These are phyloP conservation scores for Limenitis camilla DNA, from an alignment of 2,888 invertebrate genomes.

Conservation along the genomic window DNA sequence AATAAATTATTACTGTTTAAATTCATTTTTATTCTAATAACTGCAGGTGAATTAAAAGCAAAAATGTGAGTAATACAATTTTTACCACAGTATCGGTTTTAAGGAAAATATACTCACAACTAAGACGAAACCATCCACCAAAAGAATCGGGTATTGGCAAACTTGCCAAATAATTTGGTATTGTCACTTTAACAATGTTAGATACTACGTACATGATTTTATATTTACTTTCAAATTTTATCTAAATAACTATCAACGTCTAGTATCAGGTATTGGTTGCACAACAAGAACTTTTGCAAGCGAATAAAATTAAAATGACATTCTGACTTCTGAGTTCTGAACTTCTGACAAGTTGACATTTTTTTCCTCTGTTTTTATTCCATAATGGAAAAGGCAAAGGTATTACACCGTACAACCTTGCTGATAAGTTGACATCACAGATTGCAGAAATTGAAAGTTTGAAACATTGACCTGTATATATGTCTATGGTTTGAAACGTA, in stretches of 20 bases:
- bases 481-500: too few species aligned
- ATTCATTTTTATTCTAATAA: too few species aligned
- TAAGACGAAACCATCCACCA: conserved; percentile 89
- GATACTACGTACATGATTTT: conserved; percentile 83
- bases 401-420: too few species aligned
- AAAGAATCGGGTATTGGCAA: conserved; percentile 89
- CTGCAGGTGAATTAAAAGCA: not conserved
- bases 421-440: too few species aligned
- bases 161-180: conserved; percentile 88
- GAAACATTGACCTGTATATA: too few species aligned
- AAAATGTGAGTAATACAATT: not conserved
- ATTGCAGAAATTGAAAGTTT: too few species aligned
- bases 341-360: too few species aligned
- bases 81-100: not conserved
- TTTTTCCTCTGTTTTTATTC: too few species aligned
- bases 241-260: not conserved
- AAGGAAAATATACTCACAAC: conserved; percentile 71
- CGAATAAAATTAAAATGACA: too few species aligned
- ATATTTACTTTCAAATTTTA: not conserved
- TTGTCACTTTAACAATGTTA: conserved; percentile 82
- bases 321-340: too few species aligned
- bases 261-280: conserved; percentile 2
- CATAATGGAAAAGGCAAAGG: too few species aligned
- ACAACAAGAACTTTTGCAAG: conserved; percentile 5
- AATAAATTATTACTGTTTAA: too few species aligned